Percentiles rank a stretch among this genome's conserved stretches.
phyloP scores from a whole-genome alignment of 64 coral and sea anemone genomes.

The Cladopsammia gracilis region DNA sequence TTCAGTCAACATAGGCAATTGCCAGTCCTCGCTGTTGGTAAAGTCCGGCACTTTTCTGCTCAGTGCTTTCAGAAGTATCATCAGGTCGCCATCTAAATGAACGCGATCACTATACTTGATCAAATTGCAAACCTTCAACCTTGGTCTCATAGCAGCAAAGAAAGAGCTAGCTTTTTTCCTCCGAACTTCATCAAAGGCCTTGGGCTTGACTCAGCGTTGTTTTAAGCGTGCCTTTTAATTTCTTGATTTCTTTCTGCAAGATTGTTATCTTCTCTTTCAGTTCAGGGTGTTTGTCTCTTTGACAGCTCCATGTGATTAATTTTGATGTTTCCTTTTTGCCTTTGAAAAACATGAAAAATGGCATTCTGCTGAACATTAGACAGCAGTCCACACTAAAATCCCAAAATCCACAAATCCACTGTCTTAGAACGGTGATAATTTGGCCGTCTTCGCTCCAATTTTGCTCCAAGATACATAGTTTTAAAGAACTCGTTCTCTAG shows the following conservation, averaged over 20 bases:
- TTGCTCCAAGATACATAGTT: too few species aligned
- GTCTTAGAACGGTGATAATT: too few species aligned
- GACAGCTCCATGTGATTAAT: too few species aligned
- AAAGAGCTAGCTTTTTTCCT: constrained; percentile 42
- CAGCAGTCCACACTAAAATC: too few species aligned
- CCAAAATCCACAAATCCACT: too few species aligned
- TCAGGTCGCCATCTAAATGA: constrained; percentile 54
- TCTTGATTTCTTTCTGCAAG: constrained; percentile 66
- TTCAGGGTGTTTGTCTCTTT: constrained; percentile 73
- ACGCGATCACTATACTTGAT: constrained; percentile 71
- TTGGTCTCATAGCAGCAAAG: constrained; percentile 67
- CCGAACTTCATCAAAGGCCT: constrained; percentile 36
- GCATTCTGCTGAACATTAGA: too few species aligned
- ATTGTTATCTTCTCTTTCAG: constrained; percentile 50
- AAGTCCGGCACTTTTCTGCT: constrained; percentile 74
- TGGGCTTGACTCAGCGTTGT: constrained; percentile 53
- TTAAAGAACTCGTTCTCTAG: too few species aligned
- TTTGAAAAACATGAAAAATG: too few species aligned
- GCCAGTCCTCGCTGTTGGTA: constrained; percentile 65
- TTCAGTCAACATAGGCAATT: too few species aligned
- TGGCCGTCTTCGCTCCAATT: too few species aligned
- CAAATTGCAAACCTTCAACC: constrained; percentile 51
- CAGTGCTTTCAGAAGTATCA: constrained; percentile 67
- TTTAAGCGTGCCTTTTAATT: constrained; percentile 30
- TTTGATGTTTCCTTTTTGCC: too few species aligned